phyloP scores from a whole-genome alignment of 2,113 vertebrate species.

The Gnathonemus longibarbis region DNA sequence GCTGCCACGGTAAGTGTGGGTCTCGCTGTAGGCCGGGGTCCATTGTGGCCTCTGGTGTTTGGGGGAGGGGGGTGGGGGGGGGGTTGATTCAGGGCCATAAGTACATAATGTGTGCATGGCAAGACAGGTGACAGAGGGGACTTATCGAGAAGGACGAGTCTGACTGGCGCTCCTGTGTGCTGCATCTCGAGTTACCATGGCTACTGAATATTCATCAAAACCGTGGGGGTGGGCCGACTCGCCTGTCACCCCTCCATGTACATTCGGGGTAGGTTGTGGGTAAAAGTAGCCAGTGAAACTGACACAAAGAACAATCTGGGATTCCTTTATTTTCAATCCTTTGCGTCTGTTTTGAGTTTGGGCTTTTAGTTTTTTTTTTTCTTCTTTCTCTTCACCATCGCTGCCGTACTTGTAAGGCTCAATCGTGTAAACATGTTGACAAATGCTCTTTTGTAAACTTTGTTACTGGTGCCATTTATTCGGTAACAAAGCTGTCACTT shows the following conservation, averaged over 20 bases:
- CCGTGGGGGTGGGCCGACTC: not conserved
- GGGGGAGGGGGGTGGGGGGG: not conserved
- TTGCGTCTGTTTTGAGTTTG: not conserved
- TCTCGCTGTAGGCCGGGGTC: not conserved
- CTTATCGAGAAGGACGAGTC: not conserved
- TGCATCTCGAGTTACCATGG: not conserved
- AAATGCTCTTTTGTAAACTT: slow-evolving; percentile 67
- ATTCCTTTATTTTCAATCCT: slow-evolving; percentile 30
- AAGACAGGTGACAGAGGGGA: not conserved
- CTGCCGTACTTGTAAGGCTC: slow-evolving; percentile 52
- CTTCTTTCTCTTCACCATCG: slow-evolving; percentile 28
- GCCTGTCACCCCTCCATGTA: slow-evolving; percentile 21
- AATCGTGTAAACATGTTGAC: slow-evolving; percentile 65
- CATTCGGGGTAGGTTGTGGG: slow-evolving; percentile 29
- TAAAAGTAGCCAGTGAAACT: slow-evolving; percentile 22
- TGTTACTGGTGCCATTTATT: slow-evolving; percentile 61
- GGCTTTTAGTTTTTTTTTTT: not conserved
- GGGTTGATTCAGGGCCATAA: not conserved
- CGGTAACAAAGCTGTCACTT: slow-evolving; percentile 67
- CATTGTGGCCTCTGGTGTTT: not conserved
- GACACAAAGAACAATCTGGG: slow-evolving; percentile 13
- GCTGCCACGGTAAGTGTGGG: not conserved
- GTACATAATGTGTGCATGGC: not conserved
- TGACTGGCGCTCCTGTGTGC: not conserved
- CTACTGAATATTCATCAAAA: slow-evolving; percentile 17